Percentiles rank a stretch among this genome's conserved stretches.
phyloP scores from a whole-genome alignment of 2,113 vertebrate genomes.

The Helogale parvula region DNA sequence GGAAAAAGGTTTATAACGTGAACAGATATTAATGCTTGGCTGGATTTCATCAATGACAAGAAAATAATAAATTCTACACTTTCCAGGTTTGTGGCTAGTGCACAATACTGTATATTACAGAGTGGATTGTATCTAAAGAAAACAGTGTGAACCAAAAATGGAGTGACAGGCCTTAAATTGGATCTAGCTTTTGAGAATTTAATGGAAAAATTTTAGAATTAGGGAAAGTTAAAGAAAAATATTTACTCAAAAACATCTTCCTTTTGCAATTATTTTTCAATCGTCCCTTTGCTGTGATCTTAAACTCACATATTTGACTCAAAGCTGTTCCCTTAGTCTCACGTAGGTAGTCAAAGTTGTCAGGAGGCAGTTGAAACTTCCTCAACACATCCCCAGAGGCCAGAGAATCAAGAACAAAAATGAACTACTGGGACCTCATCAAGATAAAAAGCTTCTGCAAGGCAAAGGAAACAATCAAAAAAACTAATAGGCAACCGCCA shows the following conservation, averaged over 20 bases:
- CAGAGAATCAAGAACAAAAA: too few relatives aligned
- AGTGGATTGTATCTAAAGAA: constrained; percentile 35
- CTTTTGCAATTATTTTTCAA: constrained; percentile 66
- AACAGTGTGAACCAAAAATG: constrained; percentile 60
- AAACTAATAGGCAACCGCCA: too few relatives aligned
- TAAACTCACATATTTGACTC: neutral
- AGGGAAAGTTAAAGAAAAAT: constrained; percentile 54
- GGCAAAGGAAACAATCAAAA: too few relatives aligned
- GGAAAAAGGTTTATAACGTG: neutral
- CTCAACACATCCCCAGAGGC: too few relatives aligned
- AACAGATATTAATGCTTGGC: constrained; percentile 39
- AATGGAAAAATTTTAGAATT: constrained; percentile 60
- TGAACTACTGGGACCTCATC: too few relatives aligned
- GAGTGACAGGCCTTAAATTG: constrained; percentile 70
- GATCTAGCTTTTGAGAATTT: constrained; percentile 66
- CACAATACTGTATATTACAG: constrained; percentile 63
- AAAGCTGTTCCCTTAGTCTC: neutral
- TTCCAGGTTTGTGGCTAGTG: constrained; percentile 1
- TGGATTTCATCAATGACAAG: constrained; percentile 48
- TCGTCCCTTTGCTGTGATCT: constrained; percentile 61
- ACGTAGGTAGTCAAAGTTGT: neutral
- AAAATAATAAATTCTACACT: constrained; percentile 33
- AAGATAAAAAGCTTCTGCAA: too few relatives aligned
- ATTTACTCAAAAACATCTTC: constrained; percentile 59
- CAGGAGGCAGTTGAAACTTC: neutral